These are phyloP conservation scores for Heliconius hewitsoni DNA, from an alignment of 1,140 invertebrate genomes.

Conservation along the genomic window DNA sequence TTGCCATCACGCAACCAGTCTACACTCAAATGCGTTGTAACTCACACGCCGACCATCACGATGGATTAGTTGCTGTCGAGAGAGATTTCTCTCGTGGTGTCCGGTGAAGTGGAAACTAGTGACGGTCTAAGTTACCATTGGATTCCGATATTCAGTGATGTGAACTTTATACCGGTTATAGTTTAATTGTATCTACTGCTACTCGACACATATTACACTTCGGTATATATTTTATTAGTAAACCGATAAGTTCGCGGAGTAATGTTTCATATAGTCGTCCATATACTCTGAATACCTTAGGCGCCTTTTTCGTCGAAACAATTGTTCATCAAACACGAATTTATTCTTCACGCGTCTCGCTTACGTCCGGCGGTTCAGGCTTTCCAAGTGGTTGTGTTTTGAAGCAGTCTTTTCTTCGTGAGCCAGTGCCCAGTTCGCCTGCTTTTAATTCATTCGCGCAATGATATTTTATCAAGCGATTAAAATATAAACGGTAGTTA, in stretches of 20 bases:
- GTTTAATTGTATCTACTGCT: constrained; percentile 7
- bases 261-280: constrained; percentile 21
- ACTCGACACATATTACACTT: not conserved
- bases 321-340: constrained; percentile 73
- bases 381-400: constrained; percentile 69
- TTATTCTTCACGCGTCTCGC: constrained; percentile 73
- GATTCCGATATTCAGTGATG: constrained; percentile 70
- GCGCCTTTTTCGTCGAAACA: constrained; percentile 66
- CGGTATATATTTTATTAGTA: constrained; percentile 5
- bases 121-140: constrained; percentile 67
- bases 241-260: not conserved
- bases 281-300: constrained; percentile 51
- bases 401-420: constrained; percentile 70
- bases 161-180: constrained; percentile 57
- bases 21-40: constrained; percentile 77
- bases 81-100: constrained; percentile 70
- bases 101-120: constrained; percentile 61
- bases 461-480: constrained; percentile 54
- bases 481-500: constrained; percentile 57
- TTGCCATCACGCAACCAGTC: constrained; percentile 75
- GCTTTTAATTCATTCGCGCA: constrained; percentile 32
- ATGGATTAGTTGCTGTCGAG: constrained; percentile 73
- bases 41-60: constrained; percentile 77
- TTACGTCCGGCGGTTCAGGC: constrained; percentile 73
- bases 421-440: constrained; percentile 65